Percentiles rank a stretch among this genome's conserved stretches.
phyloP scores from a whole-genome alignment of 2,888 invertebrate species.

The Drosophila birchii region DNA sequence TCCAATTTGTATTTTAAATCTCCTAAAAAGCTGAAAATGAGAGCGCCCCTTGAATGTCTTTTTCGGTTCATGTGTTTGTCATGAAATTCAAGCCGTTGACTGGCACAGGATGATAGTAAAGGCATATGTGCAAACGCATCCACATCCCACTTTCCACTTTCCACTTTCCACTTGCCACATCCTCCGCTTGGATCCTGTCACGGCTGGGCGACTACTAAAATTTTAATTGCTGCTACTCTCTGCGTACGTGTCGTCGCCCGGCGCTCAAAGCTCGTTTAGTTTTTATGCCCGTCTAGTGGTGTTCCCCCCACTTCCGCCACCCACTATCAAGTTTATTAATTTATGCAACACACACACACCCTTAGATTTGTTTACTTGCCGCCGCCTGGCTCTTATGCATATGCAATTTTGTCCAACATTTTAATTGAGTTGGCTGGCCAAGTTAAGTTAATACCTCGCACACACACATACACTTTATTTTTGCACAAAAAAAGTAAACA shows the following conservation, averaged over 20 bases:
- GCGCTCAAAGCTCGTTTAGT: slow-evolving; percentile 70
- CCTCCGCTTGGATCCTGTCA: neutral
- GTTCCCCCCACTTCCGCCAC: neutral
- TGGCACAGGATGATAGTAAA: slow-evolving; percentile 37
- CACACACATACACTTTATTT: slow-evolving; percentile 14
- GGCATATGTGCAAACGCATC: slow-evolving; percentile 48
- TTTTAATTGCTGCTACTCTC: slow-evolving; percentile 76
- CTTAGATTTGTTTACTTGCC: slow-evolving; percentile 54
- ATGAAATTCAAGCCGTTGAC: slow-evolving; percentile 59
- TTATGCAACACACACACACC: slow-evolving; percentile 62
- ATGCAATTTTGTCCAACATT: slow-evolving; percentile 72
- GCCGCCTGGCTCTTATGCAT: slow-evolving; percentile 53
- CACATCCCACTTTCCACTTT: neutral
- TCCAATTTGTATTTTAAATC: neutral
- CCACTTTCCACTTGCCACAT: neutral
- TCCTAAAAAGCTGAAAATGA: neutral
- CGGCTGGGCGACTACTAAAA: slow-evolving; percentile 62
- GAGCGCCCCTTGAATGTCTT: neutral
- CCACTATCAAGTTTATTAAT: slow-evolving; percentile 75
- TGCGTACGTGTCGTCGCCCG: slow-evolving; percentile 65
- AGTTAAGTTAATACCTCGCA: slow-evolving; percentile 69
- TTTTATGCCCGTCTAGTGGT: slow-evolving; percentile 58
- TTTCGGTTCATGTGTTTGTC: slow-evolving; percentile 41
- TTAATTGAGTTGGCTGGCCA: slow-evolving; percentile 76
- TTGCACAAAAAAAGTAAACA: neutral